Evolutionary conservation across 2,113 vertebrate genomes (phyloP).

Genomic region (Zosterops borbonicus): DNA sequence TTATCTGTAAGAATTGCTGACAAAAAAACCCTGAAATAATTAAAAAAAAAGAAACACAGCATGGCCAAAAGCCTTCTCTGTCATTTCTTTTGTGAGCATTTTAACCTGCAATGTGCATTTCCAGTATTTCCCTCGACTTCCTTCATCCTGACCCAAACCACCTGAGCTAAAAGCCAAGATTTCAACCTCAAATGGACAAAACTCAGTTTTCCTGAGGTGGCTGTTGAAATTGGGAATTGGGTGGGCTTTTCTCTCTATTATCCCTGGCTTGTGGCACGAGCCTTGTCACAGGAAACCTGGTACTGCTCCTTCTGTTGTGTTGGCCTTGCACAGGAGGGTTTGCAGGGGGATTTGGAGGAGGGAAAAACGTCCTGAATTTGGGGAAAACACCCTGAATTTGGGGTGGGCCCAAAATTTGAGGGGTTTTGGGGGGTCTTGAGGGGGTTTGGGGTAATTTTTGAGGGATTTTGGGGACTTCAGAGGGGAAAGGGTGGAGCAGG

Average conservation of each 20-base stretch:
- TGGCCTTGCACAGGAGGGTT: neutral
- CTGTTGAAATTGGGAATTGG: neutral
- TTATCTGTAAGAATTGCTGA: fast-evolving
- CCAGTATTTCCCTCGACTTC: neutral
- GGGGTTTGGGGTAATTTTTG: neutral
- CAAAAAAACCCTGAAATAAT: neutral
- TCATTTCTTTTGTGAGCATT: neutral
- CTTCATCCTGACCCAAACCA: neutral
- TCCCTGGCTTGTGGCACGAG: fast-evolving
- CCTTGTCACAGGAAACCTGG: neutral
- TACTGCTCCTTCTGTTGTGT: neutral
- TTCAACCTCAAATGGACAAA: neutral
- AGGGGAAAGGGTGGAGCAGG: neutral
- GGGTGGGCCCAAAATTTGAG: neutral
- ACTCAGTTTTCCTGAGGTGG: neutral
- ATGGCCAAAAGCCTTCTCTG: neutral
- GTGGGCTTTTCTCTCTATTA: neutral
- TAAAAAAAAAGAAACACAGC: neutral
- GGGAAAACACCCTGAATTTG: neutral
- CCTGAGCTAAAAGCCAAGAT: neutral
- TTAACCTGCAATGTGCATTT: neutral
- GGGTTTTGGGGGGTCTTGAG: fast-evolving
- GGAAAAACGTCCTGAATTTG: neutral
- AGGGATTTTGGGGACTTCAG: neutral
- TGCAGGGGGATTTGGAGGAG: neutral